Percentiles rank a stretch among this genome's conserved stretches.
Conservation (phyloP, 2,113 vertebrate genomes). For the Pollachius pollachius region DNA sequence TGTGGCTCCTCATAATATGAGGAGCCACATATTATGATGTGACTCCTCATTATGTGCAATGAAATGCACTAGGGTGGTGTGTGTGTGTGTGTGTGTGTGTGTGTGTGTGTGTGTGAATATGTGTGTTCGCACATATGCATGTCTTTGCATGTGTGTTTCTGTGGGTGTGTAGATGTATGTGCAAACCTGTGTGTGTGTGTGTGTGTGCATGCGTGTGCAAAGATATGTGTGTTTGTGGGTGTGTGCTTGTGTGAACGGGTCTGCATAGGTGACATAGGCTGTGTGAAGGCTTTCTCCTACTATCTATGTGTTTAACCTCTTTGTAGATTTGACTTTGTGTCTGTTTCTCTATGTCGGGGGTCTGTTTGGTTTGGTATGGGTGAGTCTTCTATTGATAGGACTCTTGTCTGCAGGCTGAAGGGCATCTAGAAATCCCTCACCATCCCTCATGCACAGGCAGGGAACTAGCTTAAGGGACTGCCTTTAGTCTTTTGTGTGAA, state of each 20-base stretch:
- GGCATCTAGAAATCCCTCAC: constrained; percentile 19
- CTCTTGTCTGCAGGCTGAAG: constrained; percentile 28
- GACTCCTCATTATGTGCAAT: too few species aligned
- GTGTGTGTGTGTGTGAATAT: constrained; percentile 1
- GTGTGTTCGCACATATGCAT: constrained; percentile 6
- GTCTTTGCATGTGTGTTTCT: background rate
- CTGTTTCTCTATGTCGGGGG: background rate
- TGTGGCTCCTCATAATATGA: too few species aligned
- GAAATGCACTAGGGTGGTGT: background rate
- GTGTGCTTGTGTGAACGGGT: background rate
- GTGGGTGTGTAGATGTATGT: constrained; percentile 4
- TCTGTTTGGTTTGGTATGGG: background rate
- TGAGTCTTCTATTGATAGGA: constrained; percentile 7
- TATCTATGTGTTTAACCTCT: too few species aligned
- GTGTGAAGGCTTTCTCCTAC: too few species aligned
- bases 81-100: constrained; percentile 1
- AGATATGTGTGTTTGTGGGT: background rate
- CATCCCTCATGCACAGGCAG: constrained; percentile 14
- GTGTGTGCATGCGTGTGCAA: background rate
- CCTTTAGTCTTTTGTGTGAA: background rate
- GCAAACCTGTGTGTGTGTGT: background rate
- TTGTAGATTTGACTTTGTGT: background rate
- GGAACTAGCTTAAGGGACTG: constrained; percentile 6
- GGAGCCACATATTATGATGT: too few species aligned
- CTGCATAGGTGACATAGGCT: too few species aligned